phyloP scores from a whole-genome alignment of 1,140 invertebrate species.

The Lordiphosa stackelbergi region DNA sequence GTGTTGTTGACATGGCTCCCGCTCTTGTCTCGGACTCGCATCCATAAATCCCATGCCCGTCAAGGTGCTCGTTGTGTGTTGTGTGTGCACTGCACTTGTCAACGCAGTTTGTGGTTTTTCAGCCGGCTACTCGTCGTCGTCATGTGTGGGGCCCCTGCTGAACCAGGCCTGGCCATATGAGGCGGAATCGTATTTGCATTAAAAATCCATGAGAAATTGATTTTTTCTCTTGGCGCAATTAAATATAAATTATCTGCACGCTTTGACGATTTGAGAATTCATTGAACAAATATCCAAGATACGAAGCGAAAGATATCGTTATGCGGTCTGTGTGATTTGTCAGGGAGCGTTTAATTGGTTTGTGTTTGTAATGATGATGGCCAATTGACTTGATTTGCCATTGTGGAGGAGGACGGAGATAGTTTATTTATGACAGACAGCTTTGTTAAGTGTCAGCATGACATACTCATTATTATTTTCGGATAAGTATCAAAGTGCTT shows the following conservation, averaged over 20 bases:
- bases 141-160: constrained; percentile 19
- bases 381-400: constrained; percentile 30
- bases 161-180: constrained; percentile 42
- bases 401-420: not conserved
- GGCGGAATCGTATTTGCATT: constrained; percentile 55
- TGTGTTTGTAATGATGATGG: constrained; percentile 22
- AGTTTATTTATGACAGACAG: constrained; percentile 5
- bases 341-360: constrained; percentile 46
- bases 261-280: constrained; percentile 69
- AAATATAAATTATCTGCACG: constrained; percentile 71
- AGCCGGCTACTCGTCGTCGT: constrained; percentile 57
- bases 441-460: constrained; percentile 8
- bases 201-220: constrained; percentile 61
- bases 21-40: constrained; percentile 16
- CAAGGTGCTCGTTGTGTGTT: constrained; percentile 42
- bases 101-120: constrained; percentile 56
- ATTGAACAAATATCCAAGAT: constrained; percentile 64
- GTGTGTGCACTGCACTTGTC: constrained; percentile 69
- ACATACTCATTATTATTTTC: too few relatives aligned
- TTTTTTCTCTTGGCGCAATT: constrained; percentile 49
- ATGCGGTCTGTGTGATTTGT: constrained; percentile 25
- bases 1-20: constrained; percentile 63
- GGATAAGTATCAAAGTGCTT: too few relatives aligned
- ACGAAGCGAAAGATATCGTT: constrained; percentile 17
- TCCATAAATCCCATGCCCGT: constrained; percentile 57